phyloP scores from a whole-genome alignment of 2,888 invertebrate species.

The Drosophila testacea region DNA sequence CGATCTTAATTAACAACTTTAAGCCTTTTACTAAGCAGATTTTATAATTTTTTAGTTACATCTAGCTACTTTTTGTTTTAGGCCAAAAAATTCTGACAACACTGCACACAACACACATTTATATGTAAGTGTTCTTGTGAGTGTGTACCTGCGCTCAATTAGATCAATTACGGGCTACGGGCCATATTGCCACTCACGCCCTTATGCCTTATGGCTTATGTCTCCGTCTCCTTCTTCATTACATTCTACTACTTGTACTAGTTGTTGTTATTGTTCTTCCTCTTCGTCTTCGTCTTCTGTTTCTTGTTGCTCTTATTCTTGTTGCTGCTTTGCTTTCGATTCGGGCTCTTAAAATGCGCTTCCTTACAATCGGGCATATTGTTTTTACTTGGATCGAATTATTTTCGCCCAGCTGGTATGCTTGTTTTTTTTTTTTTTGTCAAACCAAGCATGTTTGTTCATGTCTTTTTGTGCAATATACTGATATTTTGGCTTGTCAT shows the following conservation, averaged over 20 bases:
- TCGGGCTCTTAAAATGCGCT: conserved; percentile 45
- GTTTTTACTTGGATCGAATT: conserved; percentile 22
- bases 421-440: conserved; percentile 13
- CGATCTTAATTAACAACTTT: no score
- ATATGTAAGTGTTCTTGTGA: conserved; percentile 27
- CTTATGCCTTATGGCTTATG: conserved; percentile 51
- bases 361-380: conserved; percentile 43
- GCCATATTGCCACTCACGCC: conserved; percentile 72
- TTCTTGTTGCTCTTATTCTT: neutral
- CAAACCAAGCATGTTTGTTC: conserved; percentile 40
- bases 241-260: conserved; percentile 40
- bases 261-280: conserved; percentile 20
- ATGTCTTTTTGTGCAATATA: conserved; percentile 25
- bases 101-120: conserved; percentile 14
- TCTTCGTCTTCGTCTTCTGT: conserved; percentile 1
- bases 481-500: conserved; percentile 15
- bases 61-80: no score
- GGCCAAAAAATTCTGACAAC: conserved; percentile 3
- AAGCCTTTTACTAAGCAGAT: no score
- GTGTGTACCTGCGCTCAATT: conserved; percentile 73
- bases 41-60: no score
- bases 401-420: conserved; percentile 21
- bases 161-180: conserved; percentile 75
- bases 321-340: conserved; percentile 35
- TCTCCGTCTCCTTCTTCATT: conserved; percentile 31